A percentile compares a stretch with the other conserved stretches of the same genome.
Conservation (phyloP, 2,797 vertebrate species). For the Hoplostethus mediterraneus region DNA sequence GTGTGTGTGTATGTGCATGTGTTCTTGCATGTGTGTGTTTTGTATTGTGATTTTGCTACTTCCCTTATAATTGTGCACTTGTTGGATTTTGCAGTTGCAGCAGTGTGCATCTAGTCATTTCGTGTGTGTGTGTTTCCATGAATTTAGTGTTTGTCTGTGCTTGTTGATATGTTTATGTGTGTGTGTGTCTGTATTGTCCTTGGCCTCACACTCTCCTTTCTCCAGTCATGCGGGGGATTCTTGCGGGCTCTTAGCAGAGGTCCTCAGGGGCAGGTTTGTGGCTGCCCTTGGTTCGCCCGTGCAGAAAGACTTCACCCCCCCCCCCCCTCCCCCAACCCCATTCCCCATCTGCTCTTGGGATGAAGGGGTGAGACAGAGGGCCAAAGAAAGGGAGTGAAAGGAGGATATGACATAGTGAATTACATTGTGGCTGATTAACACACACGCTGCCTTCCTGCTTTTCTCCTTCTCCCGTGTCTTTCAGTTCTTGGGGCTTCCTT, state of each 20-base stretch:
- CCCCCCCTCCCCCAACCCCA: not conserved
- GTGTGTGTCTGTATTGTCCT: conserved; percentile 56
- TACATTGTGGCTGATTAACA: conserved; percentile 79
- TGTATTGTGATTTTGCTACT: no score
- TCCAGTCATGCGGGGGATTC: conserved; percentile 72
- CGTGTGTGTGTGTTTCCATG: not conserved
- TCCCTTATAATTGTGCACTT: no score
- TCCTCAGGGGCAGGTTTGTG: conserved; percentile 72
- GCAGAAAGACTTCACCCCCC: conserved; percentile 68
- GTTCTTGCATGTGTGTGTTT: not conserved
- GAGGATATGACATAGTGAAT: conserved; percentile 72
- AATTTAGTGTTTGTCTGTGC: not conserved
- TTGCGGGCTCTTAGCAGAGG: conserved; percentile 69
- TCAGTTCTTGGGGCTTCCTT: conserved; percentile 44
- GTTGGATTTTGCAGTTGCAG: not conserved
- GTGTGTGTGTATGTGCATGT: not conserved
- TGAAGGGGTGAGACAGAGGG: conserved; percentile 37
- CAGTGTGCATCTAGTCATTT: not conserved
- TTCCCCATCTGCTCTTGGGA: conserved; percentile 29
- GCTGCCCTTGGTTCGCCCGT: conserved; percentile 69
- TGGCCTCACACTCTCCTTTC: conserved; percentile 57
- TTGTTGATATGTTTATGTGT: conserved; percentile 17
- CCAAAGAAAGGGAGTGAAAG: conserved; percentile 37
- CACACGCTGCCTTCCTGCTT: conserved; percentile 55
- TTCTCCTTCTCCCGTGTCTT: not conserved